Evolutionary conservation across 1,140 invertebrate species (phyloP).

Genomic region (Himalopsyche phryganea): DNA sequence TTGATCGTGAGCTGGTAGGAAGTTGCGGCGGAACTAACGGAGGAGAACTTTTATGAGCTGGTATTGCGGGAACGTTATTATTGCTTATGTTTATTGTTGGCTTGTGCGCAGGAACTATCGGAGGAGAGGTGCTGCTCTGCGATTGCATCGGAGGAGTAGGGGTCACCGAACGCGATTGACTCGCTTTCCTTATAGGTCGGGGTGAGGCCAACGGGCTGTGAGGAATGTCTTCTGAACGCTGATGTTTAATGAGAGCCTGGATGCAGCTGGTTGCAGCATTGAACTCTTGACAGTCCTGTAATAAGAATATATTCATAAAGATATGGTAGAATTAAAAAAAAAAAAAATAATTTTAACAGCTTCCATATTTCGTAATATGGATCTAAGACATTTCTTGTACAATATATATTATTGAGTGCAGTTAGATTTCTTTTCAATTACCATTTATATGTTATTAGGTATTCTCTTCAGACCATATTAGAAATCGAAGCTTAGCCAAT

Average conservation of each 20-base stretch:
- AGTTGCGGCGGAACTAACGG: background rate
- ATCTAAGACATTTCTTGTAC: no score
- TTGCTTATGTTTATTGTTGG: slow-evolving; percentile 8
- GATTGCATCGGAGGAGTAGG: slow-evolving; percentile 18
- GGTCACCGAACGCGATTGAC: slow-evolving; percentile 28
- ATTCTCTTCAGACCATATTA: no score
- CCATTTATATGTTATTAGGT: no score
- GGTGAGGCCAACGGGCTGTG: slow-evolving; percentile 46
- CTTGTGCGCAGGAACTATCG: slow-evolving; percentile 16
- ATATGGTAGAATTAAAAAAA: background rate
- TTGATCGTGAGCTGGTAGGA: background rate
- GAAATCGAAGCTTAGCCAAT: no score
- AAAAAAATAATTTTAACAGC: no score
- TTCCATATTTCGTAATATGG: no score
- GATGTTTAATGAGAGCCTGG: slow-evolving; percentile 46
- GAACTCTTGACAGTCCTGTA: slow-evolving; percentile 58
- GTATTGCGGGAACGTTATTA: slow-evolving; percentile 8
- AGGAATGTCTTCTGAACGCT: slow-evolving; percentile 29
- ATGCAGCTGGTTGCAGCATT: slow-evolving; percentile 60
- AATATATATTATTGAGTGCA: no score
- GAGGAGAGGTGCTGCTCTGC: slow-evolving; percentile 9
- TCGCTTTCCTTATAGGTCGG: slow-evolving; percentile 36
- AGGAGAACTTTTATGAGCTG: slow-evolving; percentile 11
- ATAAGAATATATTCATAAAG: slow-evolving; percentile 4
- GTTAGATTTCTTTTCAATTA: no score